phyloP scores from a whole-genome alignment of 2,113 vertebrate species.

The Uria lomvia region DNA sequence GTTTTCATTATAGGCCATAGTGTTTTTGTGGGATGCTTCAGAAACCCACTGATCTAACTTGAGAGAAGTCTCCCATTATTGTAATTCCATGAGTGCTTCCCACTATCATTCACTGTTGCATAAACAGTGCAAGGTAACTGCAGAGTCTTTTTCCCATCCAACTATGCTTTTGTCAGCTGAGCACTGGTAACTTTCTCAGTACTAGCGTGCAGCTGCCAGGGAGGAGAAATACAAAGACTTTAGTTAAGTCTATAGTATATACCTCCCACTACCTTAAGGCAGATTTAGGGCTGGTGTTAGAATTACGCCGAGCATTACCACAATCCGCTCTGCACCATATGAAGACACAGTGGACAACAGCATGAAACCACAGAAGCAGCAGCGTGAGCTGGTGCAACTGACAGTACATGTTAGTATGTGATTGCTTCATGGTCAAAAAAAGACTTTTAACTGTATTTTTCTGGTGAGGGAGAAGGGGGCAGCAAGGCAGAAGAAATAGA shows the following conservation, averaged over 20 bases:
- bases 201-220: not conserved
- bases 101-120: not conserved
- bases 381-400: not conserved
- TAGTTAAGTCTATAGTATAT: not conserved
- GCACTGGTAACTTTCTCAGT: not conserved
- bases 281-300: not conserved
- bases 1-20: not conserved
- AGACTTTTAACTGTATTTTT: not conserved
- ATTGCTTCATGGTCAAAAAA: not conserved
- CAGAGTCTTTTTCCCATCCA: not conserved
- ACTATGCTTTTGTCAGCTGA: not conserved
- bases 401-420: not conserved
- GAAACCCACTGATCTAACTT: not conserved
- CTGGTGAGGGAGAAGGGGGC: not conserved
- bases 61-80: not conserved
- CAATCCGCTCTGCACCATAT: not conserved
- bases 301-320: not conserved
- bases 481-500: not conserved
- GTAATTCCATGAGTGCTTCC: not conserved
- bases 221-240: not conserved
- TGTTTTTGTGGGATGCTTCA: not conserved
- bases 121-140: not conserved
- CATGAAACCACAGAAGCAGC: not conserved
- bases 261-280: not conserved
- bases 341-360: not conserved